Conservation (phyloP, 2,888 invertebrate genomes). For the Amblyteles armatorius region DNA sequence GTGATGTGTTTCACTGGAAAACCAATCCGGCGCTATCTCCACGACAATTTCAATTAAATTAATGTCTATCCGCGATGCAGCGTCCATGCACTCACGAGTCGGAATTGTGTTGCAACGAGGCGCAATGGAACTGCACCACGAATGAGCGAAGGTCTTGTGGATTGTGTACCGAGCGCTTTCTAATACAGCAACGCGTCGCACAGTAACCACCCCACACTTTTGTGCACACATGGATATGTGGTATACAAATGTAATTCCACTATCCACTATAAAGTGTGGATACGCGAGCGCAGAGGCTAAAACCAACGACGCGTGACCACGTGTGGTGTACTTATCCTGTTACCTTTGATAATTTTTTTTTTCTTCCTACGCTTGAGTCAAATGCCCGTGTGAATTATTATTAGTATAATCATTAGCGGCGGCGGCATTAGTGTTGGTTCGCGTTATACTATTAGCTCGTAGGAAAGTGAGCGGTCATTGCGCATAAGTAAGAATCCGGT, state of each 20-base stretch:
- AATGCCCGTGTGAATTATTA: conserved; percentile 27
- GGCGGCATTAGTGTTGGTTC: too few species aligned
- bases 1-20: background rate
- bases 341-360: conserved; percentile 36
- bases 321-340: conserved; percentile 22
- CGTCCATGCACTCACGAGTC: background rate
- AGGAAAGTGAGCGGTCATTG: too few species aligned
- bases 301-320: conserved; percentile 55
- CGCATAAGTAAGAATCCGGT: too few species aligned
- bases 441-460: background rate
- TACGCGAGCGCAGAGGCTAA: background rate
- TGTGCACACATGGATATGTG: background rate
- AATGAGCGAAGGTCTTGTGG: conserved; percentile 6
- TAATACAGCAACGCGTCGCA: background rate
- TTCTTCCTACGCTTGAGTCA: conserved; percentile 26
- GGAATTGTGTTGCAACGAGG: background rate
- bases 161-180: background rate
- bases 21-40: background rate
- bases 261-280: conserved; percentile 20
- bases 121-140: background rate
- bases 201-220: background rate
- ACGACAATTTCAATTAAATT: background rate
- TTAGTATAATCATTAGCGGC: conserved; percentile 10
- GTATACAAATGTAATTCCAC: background rate
- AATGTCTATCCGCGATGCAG: conserved; percentile 3